Conservation (phyloP, 92 coral and sea anemone species). For the Muricea muricata region DNA sequence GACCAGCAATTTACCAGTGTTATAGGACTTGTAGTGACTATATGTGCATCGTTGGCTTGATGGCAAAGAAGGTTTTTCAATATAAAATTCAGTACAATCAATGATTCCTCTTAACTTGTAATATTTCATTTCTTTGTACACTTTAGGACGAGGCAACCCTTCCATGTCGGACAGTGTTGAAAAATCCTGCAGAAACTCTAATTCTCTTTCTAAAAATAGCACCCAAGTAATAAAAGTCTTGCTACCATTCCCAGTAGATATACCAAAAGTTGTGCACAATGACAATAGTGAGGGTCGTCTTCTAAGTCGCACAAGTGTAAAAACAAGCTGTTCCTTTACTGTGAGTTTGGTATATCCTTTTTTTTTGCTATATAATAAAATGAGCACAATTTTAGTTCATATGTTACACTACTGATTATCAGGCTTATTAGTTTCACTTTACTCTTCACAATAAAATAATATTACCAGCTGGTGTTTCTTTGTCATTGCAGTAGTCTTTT, state of each 20-base stretch:
- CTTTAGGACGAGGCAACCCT: conserved; percentile 57
- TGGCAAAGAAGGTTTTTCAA: conserved; percentile 74
- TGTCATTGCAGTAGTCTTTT: neutral
- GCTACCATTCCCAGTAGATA: conserved; percentile 59
- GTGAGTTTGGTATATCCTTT: neutral
- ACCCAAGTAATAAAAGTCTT: conserved; percentile 68
- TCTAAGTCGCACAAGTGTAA: conserved; percentile 29
- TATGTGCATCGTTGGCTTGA: conserved; percentile 76
- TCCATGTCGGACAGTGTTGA: conserved; percentile 63
- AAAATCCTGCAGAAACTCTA: conserved; percentile 70
- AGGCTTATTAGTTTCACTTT: neutral
- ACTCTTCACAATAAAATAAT: neutral
- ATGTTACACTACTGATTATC: neutral
- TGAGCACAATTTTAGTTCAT: neutral
- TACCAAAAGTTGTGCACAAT: conserved; percentile 24
- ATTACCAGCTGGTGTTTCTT: neutral
- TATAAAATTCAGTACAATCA: conserved; percentile 78
- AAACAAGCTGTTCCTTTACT: conserved; percentile 21
- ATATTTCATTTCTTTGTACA: conserved; percentile 59
- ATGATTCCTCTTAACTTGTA: conserved; percentile 72
- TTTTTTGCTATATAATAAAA: neutral
- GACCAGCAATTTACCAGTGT: conserved; percentile 74
- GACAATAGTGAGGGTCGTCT: neutral
- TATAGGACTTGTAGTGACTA: conserved; percentile 77
- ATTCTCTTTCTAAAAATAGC: conserved; percentile 72